Evolutionary conservation across 2,797 vertebrate genomes (phyloP).

Genomic region (Falco concolor): DNA sequence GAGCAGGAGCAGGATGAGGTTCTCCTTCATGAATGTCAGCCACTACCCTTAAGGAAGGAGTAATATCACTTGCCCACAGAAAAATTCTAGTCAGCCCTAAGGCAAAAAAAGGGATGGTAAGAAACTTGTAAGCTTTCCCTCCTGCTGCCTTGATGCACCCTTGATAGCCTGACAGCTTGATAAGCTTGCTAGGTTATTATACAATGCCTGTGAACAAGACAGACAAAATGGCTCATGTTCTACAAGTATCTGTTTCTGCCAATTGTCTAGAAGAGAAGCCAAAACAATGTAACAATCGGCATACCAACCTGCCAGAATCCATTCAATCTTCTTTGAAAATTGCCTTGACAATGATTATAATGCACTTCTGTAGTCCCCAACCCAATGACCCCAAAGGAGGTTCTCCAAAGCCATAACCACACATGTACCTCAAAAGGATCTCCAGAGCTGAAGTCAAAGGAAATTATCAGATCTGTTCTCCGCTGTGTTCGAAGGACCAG

Average conservation of each 20-base stretch:
- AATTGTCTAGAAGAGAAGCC: neutral
- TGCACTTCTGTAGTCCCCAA: neutral
- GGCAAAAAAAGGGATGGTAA: neutral
- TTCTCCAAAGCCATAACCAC: neutral
- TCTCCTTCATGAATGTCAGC: neutral
- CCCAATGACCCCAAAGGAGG: no score
- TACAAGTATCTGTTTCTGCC: neutral
- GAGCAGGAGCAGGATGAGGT: neutral
- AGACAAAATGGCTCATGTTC: neutral
- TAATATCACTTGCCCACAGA: neutral
- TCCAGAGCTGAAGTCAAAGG: constrained; percentile 59
- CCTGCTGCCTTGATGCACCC: neutral
- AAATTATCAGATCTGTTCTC: constrained; percentile 41
- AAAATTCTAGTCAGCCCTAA: neutral
- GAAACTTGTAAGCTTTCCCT: neutral
- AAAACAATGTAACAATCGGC: neutral
- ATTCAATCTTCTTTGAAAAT: neutral
- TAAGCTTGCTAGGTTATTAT: neutral
- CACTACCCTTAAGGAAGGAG: neutral
- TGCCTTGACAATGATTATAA: neutral
- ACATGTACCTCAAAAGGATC: constrained; percentile 58
- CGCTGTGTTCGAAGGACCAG: constrained; percentile 1
- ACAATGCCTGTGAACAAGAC: neutral
- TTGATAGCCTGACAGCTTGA: neutral
- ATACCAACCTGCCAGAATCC: neutral